Percentiles rank a stretch among this genome's conserved stretches.
These are phyloP conservation scores for Nephrotoma guestfalica DNA, from an alignment of 2,888 invertebrate genomes.

Conservation along the genomic window DNA sequence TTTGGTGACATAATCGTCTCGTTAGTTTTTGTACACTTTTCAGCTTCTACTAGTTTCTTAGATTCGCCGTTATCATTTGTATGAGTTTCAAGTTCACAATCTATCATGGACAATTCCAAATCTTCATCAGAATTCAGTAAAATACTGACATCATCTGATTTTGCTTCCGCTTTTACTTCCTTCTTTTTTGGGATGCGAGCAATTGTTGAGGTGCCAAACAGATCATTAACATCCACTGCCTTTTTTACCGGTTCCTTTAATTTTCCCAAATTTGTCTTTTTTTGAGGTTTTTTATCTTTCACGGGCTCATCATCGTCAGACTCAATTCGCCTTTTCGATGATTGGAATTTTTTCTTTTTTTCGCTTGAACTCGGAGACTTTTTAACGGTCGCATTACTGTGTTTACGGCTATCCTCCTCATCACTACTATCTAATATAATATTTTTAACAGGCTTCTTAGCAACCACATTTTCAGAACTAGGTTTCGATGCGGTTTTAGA, in stretches of 20 bases:
- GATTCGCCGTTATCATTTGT: background rate
- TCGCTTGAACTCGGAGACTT: background rate
- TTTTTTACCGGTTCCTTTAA: slow-evolving; percentile 18
- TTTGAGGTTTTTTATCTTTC: slow-evolving; percentile 12
- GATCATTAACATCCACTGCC: slow-evolving; percentile 33
- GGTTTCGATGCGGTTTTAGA: slow-evolving; percentile 16
- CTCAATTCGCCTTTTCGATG: slow-evolving; percentile 22
- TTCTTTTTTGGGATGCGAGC: background rate
- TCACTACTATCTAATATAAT: background rate
- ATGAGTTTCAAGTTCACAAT: background rate
- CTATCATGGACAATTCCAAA: background rate
- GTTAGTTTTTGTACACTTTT: background rate
- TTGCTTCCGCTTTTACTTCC: background rate
- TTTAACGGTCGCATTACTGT: background rate
- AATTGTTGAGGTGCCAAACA: slow-evolving; percentile 37
- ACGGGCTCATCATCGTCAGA: slow-evolving; percentile 37
- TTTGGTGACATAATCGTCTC: background rate
- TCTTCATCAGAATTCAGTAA: background rate
- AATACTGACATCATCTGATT: background rate
- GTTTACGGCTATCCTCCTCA: background rate
- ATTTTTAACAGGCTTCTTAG: background rate
- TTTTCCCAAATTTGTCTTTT: background rate
- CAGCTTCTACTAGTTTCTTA: background rate
- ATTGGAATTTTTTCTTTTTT: background rate
- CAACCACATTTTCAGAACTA: background rate